A percentile compares a stretch with the other conserved stretches of the same genome.
Evolutionary conservation across 2,113 vertebrate species (phyloP).

Genomic region (Pholis gunnellus): DNA sequence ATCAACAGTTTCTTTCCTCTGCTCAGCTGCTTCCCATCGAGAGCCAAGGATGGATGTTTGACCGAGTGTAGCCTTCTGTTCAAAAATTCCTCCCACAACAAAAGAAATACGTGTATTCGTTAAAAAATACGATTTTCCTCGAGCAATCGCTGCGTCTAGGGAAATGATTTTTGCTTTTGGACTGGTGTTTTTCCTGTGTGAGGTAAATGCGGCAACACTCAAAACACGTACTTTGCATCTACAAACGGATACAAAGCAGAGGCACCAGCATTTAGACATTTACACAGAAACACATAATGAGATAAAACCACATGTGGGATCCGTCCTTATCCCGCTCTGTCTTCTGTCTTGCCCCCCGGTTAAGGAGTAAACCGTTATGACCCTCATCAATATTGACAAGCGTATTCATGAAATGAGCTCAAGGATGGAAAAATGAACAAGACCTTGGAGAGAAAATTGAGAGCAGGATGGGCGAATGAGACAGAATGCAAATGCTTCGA

Average conservation of each 20-base stretch:
- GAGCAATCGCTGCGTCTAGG: constrained; percentile 23
- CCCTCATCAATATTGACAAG: constrained; percentile 90
- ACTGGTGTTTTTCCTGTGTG: constrained; percentile 18
- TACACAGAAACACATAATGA: constrained; percentile 75
- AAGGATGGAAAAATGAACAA: constrained; percentile 76
- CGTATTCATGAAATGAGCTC: constrained; percentile 80
- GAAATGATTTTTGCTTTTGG: neutral
- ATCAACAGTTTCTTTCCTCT: constrained; percentile 16
- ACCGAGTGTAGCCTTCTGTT: constrained; percentile 32
- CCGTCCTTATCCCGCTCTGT: neutral
- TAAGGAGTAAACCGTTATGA: constrained; percentile 82
- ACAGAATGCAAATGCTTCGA: constrained; percentile 75
- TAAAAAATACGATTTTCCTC: constrained; percentile 43
- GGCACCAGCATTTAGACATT: constrained; percentile 10
- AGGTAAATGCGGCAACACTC: constrained; percentile 11
- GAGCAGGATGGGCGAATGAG: constrained; percentile 34
- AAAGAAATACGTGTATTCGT: constrained; percentile 10
- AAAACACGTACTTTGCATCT: neutral
- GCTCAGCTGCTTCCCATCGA: constrained; percentile 6
- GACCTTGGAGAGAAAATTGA: constrained; percentile 66
- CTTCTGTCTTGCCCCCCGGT: constrained; percentile 56
- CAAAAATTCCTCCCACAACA: constrained; percentile 5
- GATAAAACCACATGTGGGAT: constrained; percentile 83
- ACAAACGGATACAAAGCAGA: constrained; percentile 9
- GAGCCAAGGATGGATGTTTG: constrained; percentile 26